A percentile compares a stretch with the other conserved stretches of the same genome.
Evolutionary conservation across 2,888 invertebrate species (phyloP).

Genomic region (Drosophila fungiperda): DNA sequence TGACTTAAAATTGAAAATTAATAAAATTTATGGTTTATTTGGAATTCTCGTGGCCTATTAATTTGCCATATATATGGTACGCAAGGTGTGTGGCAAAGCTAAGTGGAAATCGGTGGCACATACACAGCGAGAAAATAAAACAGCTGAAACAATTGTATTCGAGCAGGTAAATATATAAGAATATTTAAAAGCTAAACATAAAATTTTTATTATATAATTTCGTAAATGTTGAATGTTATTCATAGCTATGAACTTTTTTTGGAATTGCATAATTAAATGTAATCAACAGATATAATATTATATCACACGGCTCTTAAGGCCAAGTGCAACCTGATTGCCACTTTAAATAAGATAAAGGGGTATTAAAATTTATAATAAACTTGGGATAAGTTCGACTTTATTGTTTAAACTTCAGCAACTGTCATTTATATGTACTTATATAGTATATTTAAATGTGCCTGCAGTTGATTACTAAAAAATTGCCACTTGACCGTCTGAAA

Average conservation of each 20-base stretch:
- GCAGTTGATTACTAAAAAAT: constrained; percentile 18
- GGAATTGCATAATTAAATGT: neutral
- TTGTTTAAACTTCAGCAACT: constrained; percentile 29
- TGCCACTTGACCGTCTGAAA: constrained; percentile 33
- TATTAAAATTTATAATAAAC: neutral
- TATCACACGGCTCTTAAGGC: neutral
- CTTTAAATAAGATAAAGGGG: neutral
- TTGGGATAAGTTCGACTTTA: constrained; percentile 3
- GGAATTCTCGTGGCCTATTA: constrained; percentile 71
- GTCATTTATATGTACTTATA: constrained; percentile 5
- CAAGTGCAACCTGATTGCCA: neutral
- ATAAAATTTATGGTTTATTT: constrained; percentile 79
- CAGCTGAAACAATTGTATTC: neutral
- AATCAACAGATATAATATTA: neutral
- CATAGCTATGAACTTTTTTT: neutral
- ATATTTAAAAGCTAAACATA: neutral
- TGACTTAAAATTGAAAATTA: constrained; percentile 55
- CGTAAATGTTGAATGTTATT: neutral
- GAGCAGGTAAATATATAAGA: neutral
- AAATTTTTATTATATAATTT: too few species aligned
- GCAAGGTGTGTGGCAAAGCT: constrained; percentile 64
- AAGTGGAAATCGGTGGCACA: constrained; percentile 63
- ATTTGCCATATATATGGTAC: constrained; percentile 71
- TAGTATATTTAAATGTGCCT: constrained; percentile 16
- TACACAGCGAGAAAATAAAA: constrained; percentile 33